phyloP scores from a whole-genome alignment of 2,888 invertebrate genomes.

The Anthophora plumipes region DNA sequence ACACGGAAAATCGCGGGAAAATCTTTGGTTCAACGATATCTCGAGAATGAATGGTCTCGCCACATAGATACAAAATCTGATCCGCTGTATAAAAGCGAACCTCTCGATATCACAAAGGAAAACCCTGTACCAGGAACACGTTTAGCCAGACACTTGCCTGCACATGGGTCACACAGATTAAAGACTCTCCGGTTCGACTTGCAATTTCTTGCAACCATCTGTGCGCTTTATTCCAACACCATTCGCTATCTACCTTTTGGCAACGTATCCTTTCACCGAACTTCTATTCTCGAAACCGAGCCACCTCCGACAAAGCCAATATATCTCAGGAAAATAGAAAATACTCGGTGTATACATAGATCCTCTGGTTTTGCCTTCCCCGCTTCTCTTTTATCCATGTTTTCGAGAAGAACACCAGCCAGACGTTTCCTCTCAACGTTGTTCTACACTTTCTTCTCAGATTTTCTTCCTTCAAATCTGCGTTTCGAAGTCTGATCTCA shows the following conservation, averaged over 20 bases:
- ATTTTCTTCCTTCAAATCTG: background rate
- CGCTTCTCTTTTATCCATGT: background rate
- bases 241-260: background rate
- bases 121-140: background rate
- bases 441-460: background rate
- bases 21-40: too few relatives aligned
- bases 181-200: background rate
- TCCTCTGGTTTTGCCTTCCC: background rate
- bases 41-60: too few relatives aligned
- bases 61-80: too few relatives aligned
- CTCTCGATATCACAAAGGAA: background rate
- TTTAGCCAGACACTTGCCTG: background rate
- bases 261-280: slow-evolving; percentile 3
- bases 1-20: too few relatives aligned
- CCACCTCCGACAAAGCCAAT: slow-evolving; percentile 8
- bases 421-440: background rate
- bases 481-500: too few relatives aligned
- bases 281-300: background rate
- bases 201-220: slow-evolving; percentile 1
- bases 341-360: slow-evolving; percentile 4
- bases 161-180: background rate
- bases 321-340: slow-evolving; percentile 16
- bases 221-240: slow-evolving; percentile 1
- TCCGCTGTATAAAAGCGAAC: background rate
- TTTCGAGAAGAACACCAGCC: background rate